phyloP scores from a whole-genome alignment of 2,113 vertebrate genomes.

The Carassius auratus region DNA sequence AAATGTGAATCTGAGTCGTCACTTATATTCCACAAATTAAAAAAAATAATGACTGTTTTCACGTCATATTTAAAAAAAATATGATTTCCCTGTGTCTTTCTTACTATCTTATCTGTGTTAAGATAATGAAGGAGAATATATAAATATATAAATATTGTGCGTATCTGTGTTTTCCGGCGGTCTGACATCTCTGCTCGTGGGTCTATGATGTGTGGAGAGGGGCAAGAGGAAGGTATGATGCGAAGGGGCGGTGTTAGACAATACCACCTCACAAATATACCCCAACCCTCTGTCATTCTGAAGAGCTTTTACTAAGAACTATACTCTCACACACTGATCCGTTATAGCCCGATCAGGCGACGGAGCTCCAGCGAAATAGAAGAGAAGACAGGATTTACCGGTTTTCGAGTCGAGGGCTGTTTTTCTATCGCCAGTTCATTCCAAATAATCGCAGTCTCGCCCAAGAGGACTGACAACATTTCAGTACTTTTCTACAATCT shows the following conservation, averaged over 20 bases:
- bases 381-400: constrained; percentile 10
- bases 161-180: not conserved
- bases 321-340: constrained; percentile 46
- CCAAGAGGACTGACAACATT: constrained; percentile 63
- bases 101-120: not conserved
- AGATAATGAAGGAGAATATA: not conserved
- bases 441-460: constrained; percentile 59
- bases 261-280: constrained; percentile 73
- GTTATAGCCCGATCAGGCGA: constrained; percentile 64
- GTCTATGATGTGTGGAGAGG: not conserved
- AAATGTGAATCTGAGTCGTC: not conserved
- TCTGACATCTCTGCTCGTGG: not conserved
- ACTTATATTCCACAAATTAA: not conserved
- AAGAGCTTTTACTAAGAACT: constrained; percentile 46
- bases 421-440: constrained; percentile 58
- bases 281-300: constrained; percentile 64
- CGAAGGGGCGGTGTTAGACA: constrained; percentile 66
- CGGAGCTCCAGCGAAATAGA: not conserved
- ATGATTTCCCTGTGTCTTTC: too few species aligned
- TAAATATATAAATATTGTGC: too few species aligned
- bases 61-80: not conserved
- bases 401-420: constrained; percentile 37
- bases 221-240: constrained; percentile 45
- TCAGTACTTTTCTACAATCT: constrained; percentile 68
- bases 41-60: not conserved